A percentile compares a stretch with the other conserved stretches of the same genome.
Conservation (phyloP, 2,888 invertebrate genomes). For the Drosophila robusta region DNA sequence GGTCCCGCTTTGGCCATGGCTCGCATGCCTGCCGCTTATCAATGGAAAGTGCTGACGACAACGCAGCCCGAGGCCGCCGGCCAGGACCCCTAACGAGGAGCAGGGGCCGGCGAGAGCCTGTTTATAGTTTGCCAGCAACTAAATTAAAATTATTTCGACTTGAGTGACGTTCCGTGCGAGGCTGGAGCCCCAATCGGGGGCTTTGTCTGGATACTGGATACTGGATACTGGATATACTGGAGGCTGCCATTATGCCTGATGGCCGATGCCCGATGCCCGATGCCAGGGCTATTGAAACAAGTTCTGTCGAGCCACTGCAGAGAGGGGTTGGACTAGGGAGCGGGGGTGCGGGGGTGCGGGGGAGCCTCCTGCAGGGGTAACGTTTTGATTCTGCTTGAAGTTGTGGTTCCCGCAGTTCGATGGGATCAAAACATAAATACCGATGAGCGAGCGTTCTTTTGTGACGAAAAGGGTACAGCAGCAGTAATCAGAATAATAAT, state of each 20-base stretch:
- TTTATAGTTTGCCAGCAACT: conserved; percentile 73
- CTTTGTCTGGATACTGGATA: conserved; percentile 4
- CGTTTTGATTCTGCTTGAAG: conserved; percentile 59
- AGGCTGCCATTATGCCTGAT: conserved; percentile 21
- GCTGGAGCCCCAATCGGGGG: conserved; percentile 39
- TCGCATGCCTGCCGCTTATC: conserved; percentile 65
- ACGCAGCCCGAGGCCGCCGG: conserved; percentile 31
- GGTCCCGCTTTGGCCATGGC: conserved; percentile 20
- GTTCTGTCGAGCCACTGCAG: conserved; percentile 47
- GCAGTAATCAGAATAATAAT: conserved; percentile 3
- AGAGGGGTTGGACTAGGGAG: neutral
- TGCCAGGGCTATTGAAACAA: conserved; percentile 65
- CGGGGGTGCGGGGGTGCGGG: conserved; percentile 1
- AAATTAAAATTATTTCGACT: conserved; percentile 76
- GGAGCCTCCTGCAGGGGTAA: neutral
- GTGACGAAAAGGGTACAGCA: conserved; percentile 19
- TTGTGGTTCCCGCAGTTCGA: conserved; percentile 41
- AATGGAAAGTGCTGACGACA: conserved; percentile 70
- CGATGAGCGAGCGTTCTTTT: conserved; percentile 36
- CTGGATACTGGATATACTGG: conserved; percentile 5
- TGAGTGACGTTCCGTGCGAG: conserved; percentile 62
- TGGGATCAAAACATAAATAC: conserved; percentile 68
- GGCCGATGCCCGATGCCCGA: conserved; percentile 25
- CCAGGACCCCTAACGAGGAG: conserved; percentile 20
- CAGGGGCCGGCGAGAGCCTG: conserved; percentile 46